phyloP scores from a whole-genome alignment of 2,888 invertebrate species.

The Himalopsyche kuldschensis region DNA sequence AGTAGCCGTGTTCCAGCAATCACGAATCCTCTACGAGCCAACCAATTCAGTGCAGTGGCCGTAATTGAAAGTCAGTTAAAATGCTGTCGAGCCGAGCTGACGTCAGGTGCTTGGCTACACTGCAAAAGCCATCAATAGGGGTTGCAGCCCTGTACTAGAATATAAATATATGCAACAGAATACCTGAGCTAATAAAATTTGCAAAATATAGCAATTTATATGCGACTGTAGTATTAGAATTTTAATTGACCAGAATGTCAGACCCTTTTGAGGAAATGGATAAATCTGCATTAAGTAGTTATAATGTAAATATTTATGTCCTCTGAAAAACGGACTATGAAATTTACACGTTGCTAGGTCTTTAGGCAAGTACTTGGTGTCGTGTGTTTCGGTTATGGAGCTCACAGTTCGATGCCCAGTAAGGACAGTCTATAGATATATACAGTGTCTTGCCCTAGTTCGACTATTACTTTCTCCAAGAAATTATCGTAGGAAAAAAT shows the following conservation, averaged over 20 bases:
- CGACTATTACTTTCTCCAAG: no score
- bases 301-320: no score
- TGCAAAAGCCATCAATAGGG: background rate
- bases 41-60: background rate
- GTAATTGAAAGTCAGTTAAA: background rate
- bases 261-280: no score
- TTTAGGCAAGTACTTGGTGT: no score
- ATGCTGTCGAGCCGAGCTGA: background rate
- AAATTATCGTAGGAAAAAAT: no score
- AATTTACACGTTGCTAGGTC: no score
- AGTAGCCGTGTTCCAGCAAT: background rate
- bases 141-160: background rate
- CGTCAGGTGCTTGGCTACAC: background rate
- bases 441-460: no score
- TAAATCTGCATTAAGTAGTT: no score
- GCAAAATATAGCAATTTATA: background rate
- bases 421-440: no score
- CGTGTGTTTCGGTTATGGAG: no score
- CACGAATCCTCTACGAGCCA: background rate
- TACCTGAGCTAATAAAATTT: background rate
- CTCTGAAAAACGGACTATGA: no score
- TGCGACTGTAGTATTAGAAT: background rate
- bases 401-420: no score
- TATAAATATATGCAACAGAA: background rate
- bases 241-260: background rate